Base-by-base conservation (phyloP, 2,888 invertebrate genomes). In the Biston betularia region DNA sequence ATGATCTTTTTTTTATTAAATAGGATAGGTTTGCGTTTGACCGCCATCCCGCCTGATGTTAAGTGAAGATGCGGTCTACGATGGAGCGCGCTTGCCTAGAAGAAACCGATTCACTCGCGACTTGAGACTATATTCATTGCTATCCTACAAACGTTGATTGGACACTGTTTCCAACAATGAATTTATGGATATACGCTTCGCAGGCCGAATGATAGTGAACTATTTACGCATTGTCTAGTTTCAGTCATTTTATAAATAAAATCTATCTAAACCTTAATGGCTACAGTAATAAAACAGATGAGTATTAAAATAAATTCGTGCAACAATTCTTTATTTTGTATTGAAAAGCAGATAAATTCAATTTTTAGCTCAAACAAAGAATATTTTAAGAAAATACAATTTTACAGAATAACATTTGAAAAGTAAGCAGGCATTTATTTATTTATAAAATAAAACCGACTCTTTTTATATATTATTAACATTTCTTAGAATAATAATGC, bases 381-480 rank as follows among this genome's bases (percentile, higher is more conserved):
- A 44, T 40, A 57, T 15, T n/a, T 49, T 15, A 55, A 12, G 11
- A 49, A 55, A 54, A 12, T 14, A 56, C 48, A 6, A 15, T 69
- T 62, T 63, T 68, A 68, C 72, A 75, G 33, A 6, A 63, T 55
- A 79, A 4, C 0, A 8, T 9, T 38, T 38, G 38, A 38, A 79
- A 85, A 83, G 81, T 75, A 79, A 78, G 9, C 80, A 80, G 88
- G 87, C 86, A 87, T 87, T 79, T 83, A 87, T 87, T 79, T 83
- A 85, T 48, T 57, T 57, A 45, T 89, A 86, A 86, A 89, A 90
- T 89, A 79, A 78, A 80, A 78, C 82, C 78, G 79, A 86, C 81
- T 86, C 66, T 72, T 75, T 73, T 14, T 14, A 14, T 70, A 75
- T 75, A 76, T n/a, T 75, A 79, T 77, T 79, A 76, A 77, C 79